Evolutionary conservation across 2,888 invertebrate genomes (phyloP).

Genomic region (Dryobota labecula): DNA sequence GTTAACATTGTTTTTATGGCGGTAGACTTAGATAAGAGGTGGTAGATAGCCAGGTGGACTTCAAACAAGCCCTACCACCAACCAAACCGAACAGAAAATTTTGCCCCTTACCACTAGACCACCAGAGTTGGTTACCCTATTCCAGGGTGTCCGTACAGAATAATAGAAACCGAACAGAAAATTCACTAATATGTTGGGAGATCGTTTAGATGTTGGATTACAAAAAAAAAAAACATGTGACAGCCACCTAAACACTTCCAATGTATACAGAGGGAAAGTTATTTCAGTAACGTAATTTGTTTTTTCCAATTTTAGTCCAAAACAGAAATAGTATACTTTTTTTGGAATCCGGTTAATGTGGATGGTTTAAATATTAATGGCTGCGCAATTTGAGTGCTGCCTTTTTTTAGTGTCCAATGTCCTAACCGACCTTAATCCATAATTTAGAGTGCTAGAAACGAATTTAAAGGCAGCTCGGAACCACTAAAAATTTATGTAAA

Average conservation of each 20-base stretch:
- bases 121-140: too few species aligned
- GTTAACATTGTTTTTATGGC: too few species aligned
- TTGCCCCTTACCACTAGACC: too few species aligned
- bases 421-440: slow-evolving; percentile 12
- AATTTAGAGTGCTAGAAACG: slow-evolving; percentile 1
- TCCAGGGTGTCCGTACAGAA: background rate
- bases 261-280: slow-evolving; percentile 14
- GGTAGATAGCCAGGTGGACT: too few species aligned
- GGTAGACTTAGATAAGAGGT: too few species aligned
- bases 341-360: slow-evolving; percentile 22
- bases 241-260: background rate
- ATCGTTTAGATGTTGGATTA: background rate
- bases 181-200: background rate
- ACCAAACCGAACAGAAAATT: too few species aligned
- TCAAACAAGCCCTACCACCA: too few species aligned
- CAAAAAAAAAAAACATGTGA: background rate
- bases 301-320: slow-evolving; percentile 17
- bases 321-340: slow-evolving; percentile 4
- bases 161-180: slow-evolving; percentile 1
- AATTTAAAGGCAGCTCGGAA: background rate
- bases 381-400: background rate
- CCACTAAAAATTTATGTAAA: background rate
- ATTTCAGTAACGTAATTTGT: slow-evolving; percentile 18
- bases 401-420: background rate
- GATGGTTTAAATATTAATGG: slow-evolving; percentile 35